Conservation (phyloP, 2,888 invertebrate species). For the Folsomia manolachei region DNA sequence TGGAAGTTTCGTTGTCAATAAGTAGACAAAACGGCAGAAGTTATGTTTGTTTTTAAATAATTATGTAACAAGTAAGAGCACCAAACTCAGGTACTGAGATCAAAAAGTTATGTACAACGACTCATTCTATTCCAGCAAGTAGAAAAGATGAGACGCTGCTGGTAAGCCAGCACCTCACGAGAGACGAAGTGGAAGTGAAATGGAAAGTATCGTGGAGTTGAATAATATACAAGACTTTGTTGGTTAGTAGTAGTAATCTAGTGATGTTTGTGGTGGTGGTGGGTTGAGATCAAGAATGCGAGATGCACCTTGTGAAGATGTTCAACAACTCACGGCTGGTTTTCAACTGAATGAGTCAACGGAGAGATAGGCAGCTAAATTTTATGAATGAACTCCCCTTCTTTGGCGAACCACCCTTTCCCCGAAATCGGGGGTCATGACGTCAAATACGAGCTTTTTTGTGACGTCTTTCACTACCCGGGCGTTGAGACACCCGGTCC, state of each 20-base stretch:
- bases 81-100: not conserved
- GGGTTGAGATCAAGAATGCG: slow-evolving; percentile 7
- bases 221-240: not conserved
- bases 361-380: slow-evolving; percentile 43
- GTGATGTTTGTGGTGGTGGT: slow-evolving; percentile 14
- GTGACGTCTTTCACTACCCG: slow-evolving; percentile 41
- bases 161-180: not conserved
- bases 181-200: slow-evolving; percentile 11
- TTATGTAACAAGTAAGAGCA: no score
- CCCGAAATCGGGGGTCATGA: slow-evolving; percentile 49
- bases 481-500: not conserved
- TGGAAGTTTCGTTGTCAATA: not conserved
- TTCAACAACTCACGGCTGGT: slow-evolving; percentile 42
- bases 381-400: slow-evolving; percentile 51
- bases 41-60: no score
- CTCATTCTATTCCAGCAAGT: not conserved
- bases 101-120: not conserved
- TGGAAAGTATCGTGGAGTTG: slow-evolving; percentile 2
- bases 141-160: not conserved
- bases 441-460: slow-evolving; percentile 40
- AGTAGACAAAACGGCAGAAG: no score
- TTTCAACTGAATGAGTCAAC: slow-evolving; percentile 50
- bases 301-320: slow-evolving; percentile 29
- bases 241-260: not conserved
- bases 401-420: slow-evolving; percentile 41